Base-by-base conservation (phyloP, 2,113 vertebrate genomes). In the Speoplatyrhinus poulsoni region DNA sequence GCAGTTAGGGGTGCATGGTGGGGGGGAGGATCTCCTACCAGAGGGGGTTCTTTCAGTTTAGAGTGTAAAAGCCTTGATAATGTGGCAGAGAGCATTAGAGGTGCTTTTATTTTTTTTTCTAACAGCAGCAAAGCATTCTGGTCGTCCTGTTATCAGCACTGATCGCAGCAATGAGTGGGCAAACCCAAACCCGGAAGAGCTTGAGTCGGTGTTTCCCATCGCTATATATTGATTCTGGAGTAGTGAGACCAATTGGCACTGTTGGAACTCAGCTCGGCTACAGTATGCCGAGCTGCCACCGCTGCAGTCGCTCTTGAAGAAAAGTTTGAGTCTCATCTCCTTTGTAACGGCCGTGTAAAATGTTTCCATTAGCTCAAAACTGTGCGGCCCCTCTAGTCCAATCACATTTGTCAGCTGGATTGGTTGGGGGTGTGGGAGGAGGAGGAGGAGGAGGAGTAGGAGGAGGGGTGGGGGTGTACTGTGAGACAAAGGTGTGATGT, bases 21-120 rank as follows among this genome's bases (percentile, higher is more conserved):
- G 5, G 7, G 62, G 66, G 74, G 69, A 66, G 72, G 63, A 76
- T 92, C 91, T 91, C 88, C 89, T 87, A 88, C 91, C 91, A 92
- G 90, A 90, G 88, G 89, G 90, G 85, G 89, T 90, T 91, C 90
- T 88, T 84, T 78, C 85, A 92, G 90, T 93, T 94, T 90, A 94
- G 93, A 87, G 81, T 88, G 87, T 89, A 87, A 93, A 93, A 92
- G 91, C 91, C 91, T 90, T 92, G 89, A 93, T 93, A 92, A 93
- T 91, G 88, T 77, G 90, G 93, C 91, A 92, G 91, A 86, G 82
- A 90, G 89, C 87, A 92, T 93, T 93, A 92, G 89, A 91, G 84
- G 83, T 76, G 67, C 77, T 88, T 83, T 26, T 26, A 1, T 26
- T 26, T 26, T 26, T 2, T 26, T 26, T 26, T 26, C 2, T 26